Base-by-base conservation (phyloP, 1,140 invertebrate genomes). In the Hermatobates lingyangjiaoensis region DNA sequence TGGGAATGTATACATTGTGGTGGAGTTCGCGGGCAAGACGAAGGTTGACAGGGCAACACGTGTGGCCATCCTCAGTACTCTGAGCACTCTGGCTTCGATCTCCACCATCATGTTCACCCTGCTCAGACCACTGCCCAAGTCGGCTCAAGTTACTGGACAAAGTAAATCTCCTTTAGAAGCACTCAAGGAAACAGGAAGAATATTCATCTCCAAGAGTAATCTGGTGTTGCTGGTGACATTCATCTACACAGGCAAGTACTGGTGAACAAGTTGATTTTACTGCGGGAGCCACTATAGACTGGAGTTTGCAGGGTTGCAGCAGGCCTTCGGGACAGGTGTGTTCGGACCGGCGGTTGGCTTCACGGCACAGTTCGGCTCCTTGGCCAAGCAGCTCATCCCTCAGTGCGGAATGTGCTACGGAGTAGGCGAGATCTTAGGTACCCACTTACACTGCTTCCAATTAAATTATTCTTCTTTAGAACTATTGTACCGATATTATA, bases 271-370 rank as follows among this genome's bases (percentile, higher is more conserved):
- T n/a, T n/a, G n/a, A n/a, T n/a, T n/a, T n/a, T n/a, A n/a, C n/a
- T n/a, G n/a, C n/a, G n/a, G n/a, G n/a, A n/a, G n/a, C n/a, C n/a
- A n/a, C n/a, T n/a, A n/a, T n/a, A 14, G 5, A 12, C 21, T 42
- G 18, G 21, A 42, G 39, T 42, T 42, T 42, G 39, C 39, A 86
- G 93, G 93, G 40, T 65, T 96, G 26, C 87, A 90, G 56, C 66
- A 94, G 30, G 91, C 90, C 0, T 97, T 96, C 71, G 93, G 87
- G 67, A 91, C 87, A 61, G 90, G 89, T 1, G 89, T 98, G 0
- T 97, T 95, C 66, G 83, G 87, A 14, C 75, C 87, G 0, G 79
- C 83, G 58, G 79, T 96, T 54, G 86, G 88, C 0, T 87, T 89
- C 57, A 94, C 87, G 0, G 63, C 71, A 45, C 62, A 70, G 10